These are phyloP conservation scores for Campoplex nolae DNA, from an alignment of 2,888 invertebrate genomes.

Conservation along the genomic window DNA sequence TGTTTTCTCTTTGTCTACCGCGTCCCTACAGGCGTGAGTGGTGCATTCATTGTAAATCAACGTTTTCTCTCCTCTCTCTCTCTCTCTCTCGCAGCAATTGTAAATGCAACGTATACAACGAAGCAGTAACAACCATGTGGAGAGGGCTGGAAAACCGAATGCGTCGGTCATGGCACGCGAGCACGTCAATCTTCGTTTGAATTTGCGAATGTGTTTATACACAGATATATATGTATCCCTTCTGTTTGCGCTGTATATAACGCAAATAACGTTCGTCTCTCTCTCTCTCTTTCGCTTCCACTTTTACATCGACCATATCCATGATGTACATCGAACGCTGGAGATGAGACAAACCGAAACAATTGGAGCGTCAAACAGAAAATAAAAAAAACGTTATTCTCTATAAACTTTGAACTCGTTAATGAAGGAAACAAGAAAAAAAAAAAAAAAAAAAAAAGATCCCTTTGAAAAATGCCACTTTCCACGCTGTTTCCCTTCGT, in stretches of 20 bases:
- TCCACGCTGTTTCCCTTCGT: neutral
- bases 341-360: slow-evolving; percentile 37
- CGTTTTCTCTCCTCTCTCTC: slow-evolving; percentile 57
- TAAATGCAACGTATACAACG: slow-evolving; percentile 9
- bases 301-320: neutral
- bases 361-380: slow-evolving; percentile 18
- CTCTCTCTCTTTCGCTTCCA: neutral
- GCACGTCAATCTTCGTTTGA: slow-evolving; percentile 65
- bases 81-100: slow-evolving; percentile 36
- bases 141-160: slow-evolving; percentile 52
- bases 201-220: slow-evolving; percentile 42
- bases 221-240: neutral
- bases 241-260: slow-evolving; percentile 17
- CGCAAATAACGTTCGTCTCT: slow-evolving; percentile 15
- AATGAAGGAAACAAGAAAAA: slow-evolving; percentile 11
- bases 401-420: slow-evolving; percentile 18
- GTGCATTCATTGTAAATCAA: slow-evolving; percentile 74
- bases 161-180: slow-evolving; percentile 63
- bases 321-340: slow-evolving; percentile 4
- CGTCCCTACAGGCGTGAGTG: slow-evolving; percentile 24
- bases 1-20: slow-evolving; percentile 53
- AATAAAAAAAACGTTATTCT: slow-evolving; percentile 17
- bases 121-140: slow-evolving; percentile 13
- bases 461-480: slow-evolving; percentile 10
- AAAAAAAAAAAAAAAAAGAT: slow-evolving; percentile 7